phyloP scores from a whole-genome alignment of 2,888 invertebrate genomes.

The Dicyrtomina minuta region DNA sequence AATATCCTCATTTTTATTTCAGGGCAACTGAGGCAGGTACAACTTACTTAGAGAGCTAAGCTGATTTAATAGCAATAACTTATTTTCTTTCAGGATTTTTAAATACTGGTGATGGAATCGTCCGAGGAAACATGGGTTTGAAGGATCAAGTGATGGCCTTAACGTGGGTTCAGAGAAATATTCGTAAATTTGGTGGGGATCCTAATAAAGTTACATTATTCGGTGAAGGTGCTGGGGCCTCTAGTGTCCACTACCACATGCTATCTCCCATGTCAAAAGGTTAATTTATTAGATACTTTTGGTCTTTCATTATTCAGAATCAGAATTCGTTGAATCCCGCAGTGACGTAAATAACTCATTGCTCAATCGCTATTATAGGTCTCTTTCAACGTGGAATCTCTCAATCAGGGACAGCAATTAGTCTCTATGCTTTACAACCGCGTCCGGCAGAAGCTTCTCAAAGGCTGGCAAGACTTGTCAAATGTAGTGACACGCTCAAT shows the following conservation, averaged over 20 bases:
- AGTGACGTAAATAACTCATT: not conserved
- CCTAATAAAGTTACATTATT: slow-evolving; percentile 1
- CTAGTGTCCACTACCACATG: slow-evolving; percentile 14
- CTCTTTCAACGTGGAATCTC: slow-evolving; percentile 40
- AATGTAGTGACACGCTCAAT: slow-evolving; percentile 35
- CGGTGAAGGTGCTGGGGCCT: slow-evolving; percentile 8
- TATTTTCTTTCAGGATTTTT: not conserved
- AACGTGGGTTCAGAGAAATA: not conserved
- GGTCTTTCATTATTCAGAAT: not conserved
- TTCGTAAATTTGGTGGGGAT: slow-evolving; percentile 16
- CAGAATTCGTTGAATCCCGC: not conserved
- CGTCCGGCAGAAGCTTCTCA: slow-evolving; percentile 42
- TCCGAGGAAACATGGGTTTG: slow-evolving; percentile 14
- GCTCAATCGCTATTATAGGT: not conserved
- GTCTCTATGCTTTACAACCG: slow-evolving; percentile 36
- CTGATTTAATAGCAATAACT: too few species aligned
- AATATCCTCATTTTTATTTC: not conserved
- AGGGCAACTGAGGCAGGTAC: not conserved
- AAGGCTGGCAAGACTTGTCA: slow-evolving; percentile 37
- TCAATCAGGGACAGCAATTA: slow-evolving; percentile 41
- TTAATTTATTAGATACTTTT: too few species aligned
- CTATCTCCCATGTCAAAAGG: slow-evolving; percentile 26
- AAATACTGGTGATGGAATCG: not conserved
- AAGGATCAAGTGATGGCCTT: not conserved
- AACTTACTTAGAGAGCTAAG: too few species aligned